Evolutionary conservation across 2,797 vertebrate species (phyloP).

Genomic region (Danio jaintianensis): DNA sequence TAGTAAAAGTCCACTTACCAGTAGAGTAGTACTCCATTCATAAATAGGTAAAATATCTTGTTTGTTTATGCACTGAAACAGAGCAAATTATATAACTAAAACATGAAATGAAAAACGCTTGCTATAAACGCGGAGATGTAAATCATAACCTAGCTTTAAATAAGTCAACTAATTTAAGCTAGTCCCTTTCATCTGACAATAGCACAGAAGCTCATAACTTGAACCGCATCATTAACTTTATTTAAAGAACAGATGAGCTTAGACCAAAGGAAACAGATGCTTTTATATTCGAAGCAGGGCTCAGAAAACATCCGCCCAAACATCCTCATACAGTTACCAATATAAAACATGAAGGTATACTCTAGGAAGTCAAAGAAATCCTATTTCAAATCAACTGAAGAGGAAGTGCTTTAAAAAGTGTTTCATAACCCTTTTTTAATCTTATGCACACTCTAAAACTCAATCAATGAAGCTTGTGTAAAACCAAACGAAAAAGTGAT

Average conservation of each 20-base stretch:
- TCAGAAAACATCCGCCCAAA: slow-evolving; percentile 20
- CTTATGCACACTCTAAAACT: not conserved
- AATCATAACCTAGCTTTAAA: slow-evolving; percentile 28
- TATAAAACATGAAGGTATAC: slow-evolving; percentile 38
- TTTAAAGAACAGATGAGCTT: slow-evolving; percentile 42
- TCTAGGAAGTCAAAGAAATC: slow-evolving; percentile 19
- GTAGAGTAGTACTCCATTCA: slow-evolving; percentile 20
- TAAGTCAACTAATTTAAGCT: slow-evolving; percentile 24
- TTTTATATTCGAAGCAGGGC: slow-evolving; percentile 47
- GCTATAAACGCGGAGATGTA: not conserved
- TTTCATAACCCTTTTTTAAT: not conserved
- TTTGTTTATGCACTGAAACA: not conserved
- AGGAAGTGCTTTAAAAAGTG: not conserved
- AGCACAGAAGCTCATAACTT: slow-evolving; percentile 13
- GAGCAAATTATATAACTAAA: not conserved
- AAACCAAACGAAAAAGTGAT: not conserved
- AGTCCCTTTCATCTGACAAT: slow-evolving; percentile 26
- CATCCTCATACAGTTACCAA: slow-evolving; percentile 24
- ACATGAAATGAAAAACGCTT: not conserved
- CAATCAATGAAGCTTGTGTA: not conserved
- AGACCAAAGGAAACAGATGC: slow-evolving; percentile 28
- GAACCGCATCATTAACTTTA: slow-evolving; percentile 39
- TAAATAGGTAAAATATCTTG: not conserved
- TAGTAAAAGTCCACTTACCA: not conserved
- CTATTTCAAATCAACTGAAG: not conserved